These are phyloP conservation scores for Crocodylus rhombifer DNA, from an alignment of 2,797 vertebrate species.

Conservation along the genomic window DNA sequence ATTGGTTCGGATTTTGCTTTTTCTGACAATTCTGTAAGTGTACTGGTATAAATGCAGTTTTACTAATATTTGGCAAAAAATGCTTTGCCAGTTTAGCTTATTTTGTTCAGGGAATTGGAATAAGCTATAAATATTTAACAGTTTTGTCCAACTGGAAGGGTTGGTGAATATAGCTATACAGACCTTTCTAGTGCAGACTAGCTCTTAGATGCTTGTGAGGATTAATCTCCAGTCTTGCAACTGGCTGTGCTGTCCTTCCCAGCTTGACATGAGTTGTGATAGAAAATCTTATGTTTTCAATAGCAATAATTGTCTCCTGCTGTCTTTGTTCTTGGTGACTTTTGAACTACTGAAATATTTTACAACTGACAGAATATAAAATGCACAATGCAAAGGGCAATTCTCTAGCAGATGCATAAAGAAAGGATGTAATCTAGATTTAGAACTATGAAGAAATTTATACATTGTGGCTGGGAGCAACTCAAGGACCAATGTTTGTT, in stretches of 20 bases:
- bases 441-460: conserved; percentile 2
- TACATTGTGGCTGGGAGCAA: conserved; percentile 12
- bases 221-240: neutral
- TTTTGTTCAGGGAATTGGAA: no score
- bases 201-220: neutral
- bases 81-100: no score
- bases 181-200: no score
- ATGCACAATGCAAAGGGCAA: conserved; percentile 2
- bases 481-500: conserved; percentile 8
- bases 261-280: neutral
- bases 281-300: neutral
- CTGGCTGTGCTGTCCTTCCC: neutral
- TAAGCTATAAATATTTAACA: no score
- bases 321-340: neutral
- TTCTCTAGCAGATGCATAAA: conserved; percentile 34
- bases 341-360: conserved; percentile 25
- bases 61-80: no score
- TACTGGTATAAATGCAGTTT: no score
- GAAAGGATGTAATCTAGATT: conserved; percentile 25
- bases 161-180: no score
- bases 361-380: neutral
- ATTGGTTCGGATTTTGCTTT: no score
- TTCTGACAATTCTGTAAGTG: no score
- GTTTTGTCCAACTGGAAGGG: no score
- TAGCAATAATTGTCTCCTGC: neutral